Conservation (phyloP, 2,888 invertebrate genomes). For the Ligdia adustata region DNA sequence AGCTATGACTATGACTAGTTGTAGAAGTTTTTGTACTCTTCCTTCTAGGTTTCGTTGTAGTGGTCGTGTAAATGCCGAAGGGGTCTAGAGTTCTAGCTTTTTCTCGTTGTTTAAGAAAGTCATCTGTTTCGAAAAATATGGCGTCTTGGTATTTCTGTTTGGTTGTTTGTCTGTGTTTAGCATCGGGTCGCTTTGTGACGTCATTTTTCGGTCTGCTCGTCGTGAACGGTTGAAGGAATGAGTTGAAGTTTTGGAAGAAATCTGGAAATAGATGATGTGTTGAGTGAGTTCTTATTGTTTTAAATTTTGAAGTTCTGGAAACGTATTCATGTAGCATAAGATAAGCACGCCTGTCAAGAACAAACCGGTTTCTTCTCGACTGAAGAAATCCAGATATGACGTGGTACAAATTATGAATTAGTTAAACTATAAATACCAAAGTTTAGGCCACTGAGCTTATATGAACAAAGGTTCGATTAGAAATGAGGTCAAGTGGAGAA, state of each 20-base stretch:
- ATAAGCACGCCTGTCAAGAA: too few relatives aligned
- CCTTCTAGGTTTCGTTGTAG: constrained; percentile 41
- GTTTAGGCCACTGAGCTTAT: too few relatives aligned
- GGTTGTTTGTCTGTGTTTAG: constrained; percentile 27
- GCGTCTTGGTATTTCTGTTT: constrained; percentile 30
- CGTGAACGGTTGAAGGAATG: constrained; percentile 45
- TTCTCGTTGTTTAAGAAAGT: constrained; percentile 27
- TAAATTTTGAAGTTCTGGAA: too few relatives aligned
- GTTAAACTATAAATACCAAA: too few relatives aligned
- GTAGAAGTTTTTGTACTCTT: constrained; percentile 36
- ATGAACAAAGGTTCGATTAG: constrained; percentile 26
- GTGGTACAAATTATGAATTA: too few relatives aligned
- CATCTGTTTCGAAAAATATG: constrained; percentile 35
- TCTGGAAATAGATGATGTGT: too few relatives aligned
- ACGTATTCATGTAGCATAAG: too few relatives aligned
- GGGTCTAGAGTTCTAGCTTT: constrained; percentile 7
- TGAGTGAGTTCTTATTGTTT: too few relatives aligned
- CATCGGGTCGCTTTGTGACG: constrained; percentile 25
- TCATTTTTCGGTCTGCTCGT: constrained; percentile 34
- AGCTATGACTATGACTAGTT: constrained; percentile 12
- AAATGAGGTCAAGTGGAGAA: constrained; percentile 16
- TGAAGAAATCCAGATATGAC: too few relatives aligned
- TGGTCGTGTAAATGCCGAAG: constrained; percentile 33
- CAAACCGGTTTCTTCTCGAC: too few relatives aligned
- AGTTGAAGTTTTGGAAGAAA: constrained; percentile 58